Evolutionary conservation across 2,888 invertebrate species (phyloP).

Genomic region (Dicycla oo): DNA sequence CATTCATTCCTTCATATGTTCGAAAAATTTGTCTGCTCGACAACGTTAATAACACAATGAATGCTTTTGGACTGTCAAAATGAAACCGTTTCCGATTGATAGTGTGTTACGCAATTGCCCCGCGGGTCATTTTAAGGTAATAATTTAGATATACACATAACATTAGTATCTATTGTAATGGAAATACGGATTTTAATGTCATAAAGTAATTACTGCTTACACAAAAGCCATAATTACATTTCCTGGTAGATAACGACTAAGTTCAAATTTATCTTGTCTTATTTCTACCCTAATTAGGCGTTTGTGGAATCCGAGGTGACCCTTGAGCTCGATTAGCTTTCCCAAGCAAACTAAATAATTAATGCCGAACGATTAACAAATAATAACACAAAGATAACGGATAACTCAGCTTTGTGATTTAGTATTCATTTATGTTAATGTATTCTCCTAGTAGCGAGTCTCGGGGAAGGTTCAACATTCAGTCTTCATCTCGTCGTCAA

Average conservation of each 20-base stretch:
- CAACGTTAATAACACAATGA: too few species aligned
- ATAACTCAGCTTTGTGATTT: constrained; percentile 63
- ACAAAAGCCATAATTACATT: constrained; percentile 22
- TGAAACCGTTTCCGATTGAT: too few species aligned
- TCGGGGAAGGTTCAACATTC: constrained; percentile 68
- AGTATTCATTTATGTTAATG: constrained; percentile 79
- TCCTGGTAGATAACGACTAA: constrained; percentile 17
- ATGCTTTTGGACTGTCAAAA: too few species aligned
- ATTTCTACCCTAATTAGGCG: constrained; percentile 41
- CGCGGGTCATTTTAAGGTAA: neutral
- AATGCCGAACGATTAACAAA: constrained; percentile 67
- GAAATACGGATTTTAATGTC: neutral
- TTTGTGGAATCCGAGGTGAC: constrained; percentile 50
- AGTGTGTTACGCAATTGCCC: too few species aligned
- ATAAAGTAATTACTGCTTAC: constrained; percentile 2
- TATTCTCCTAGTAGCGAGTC: constrained; percentile 68
- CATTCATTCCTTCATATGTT: too few species aligned
- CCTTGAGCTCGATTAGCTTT: constrained; percentile 62
- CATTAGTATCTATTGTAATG: neutral
- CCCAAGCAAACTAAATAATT: constrained; percentile 59
- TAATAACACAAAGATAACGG: constrained; percentile 65
- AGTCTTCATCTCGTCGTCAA: constrained; percentile 72
- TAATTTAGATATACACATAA: neutral
- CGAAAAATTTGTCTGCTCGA: too few species aligned
- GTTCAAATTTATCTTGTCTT: constrained; percentile 37